Conservation (phyloP, 2,113 vertebrate species). For the Blennius ocellaris region DNA sequence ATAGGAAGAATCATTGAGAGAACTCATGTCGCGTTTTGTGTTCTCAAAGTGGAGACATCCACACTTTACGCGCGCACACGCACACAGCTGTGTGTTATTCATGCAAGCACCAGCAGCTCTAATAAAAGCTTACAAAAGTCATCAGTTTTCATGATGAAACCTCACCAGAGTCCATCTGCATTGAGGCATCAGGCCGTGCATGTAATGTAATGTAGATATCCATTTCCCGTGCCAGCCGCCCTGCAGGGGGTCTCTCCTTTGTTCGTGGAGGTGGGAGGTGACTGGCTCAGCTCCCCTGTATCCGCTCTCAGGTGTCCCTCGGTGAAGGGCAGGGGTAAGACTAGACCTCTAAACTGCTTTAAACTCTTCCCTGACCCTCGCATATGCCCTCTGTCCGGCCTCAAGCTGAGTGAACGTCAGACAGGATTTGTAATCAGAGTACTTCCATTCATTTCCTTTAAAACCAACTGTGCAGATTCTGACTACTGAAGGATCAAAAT, state of each 20-base stretch:
- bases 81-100: conserved; percentile 49
- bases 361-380: background rate
- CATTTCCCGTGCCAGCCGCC: background rate
- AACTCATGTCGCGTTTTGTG: background rate
- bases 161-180: background rate
- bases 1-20: conserved; percentile 2
- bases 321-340: conserved; percentile 27
- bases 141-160: conserved; percentile 12
- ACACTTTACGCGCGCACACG: background rate
- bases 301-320: conserved; percentile 58
- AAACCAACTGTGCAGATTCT: too few species aligned
- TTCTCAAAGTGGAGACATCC: background rate
- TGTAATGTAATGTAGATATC: background rate
- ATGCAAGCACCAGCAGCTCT: conserved; percentile 11
- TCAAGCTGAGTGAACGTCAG: too few species aligned
- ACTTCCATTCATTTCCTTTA: too few species aligned
- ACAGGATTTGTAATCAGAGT: too few species aligned
- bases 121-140: background rate
- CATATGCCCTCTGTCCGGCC: too few species aligned
- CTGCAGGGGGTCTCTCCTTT: conserved; percentile 46
- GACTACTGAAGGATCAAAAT: too few species aligned
- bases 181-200: background rate
- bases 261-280: conserved; percentile 16
- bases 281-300: conserved; percentile 24
- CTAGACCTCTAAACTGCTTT: conserved; percentile 2